Evolutionary conservation across 2,797 vertebrate genomes (phyloP).

Genomic region (Diplodus puntazzo): DNA sequence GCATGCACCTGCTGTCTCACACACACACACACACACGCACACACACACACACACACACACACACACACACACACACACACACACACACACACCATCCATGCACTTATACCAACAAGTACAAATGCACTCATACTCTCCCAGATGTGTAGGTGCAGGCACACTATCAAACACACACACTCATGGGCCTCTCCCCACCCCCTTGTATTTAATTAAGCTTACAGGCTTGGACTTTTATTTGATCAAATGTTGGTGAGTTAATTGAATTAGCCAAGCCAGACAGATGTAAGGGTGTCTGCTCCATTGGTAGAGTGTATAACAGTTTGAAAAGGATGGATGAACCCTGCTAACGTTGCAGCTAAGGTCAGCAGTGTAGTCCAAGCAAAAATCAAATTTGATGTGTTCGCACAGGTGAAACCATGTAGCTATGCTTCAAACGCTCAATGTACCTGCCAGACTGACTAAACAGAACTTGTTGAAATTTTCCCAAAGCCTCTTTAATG

Average conservation of each 20-base stretch:
- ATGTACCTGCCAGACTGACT: constrained; percentile 1
- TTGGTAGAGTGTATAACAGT: constrained; percentile 23
- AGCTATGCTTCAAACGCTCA: neutral
- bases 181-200: constrained; percentile 20
- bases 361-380: constrained; percentile 14
- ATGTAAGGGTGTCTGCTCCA: constrained; percentile 51
- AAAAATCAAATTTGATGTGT: constrained; percentile 29
- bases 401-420: constrained; percentile 14
- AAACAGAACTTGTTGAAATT: constrained; percentile 17
- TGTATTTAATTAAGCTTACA: constrained; percentile 71
- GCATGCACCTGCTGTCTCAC: constrained; percentile 64
- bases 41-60: constrained; percentile 60
- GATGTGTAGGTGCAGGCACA: constrained; percentile 26
- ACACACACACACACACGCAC: constrained; percentile 62
- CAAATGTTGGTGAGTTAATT: constrained; percentile 67
- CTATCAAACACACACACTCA: constrained; percentile 6
- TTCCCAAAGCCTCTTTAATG: constrained; percentile 7
- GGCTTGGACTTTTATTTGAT: constrained; percentile 65
- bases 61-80: constrained; percentile 28
- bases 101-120: constrained; percentile 7
- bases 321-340: constrained; percentile 51
- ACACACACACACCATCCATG: constrained; percentile 4
- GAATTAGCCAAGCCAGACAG: constrained; percentile 64
- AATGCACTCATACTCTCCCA: constrained; percentile 27
- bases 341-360: constrained; percentile 14